Base-by-base conservation (phyloP, 2,797 vertebrate species). In the Lindbergichthys nudifrons region DNA sequence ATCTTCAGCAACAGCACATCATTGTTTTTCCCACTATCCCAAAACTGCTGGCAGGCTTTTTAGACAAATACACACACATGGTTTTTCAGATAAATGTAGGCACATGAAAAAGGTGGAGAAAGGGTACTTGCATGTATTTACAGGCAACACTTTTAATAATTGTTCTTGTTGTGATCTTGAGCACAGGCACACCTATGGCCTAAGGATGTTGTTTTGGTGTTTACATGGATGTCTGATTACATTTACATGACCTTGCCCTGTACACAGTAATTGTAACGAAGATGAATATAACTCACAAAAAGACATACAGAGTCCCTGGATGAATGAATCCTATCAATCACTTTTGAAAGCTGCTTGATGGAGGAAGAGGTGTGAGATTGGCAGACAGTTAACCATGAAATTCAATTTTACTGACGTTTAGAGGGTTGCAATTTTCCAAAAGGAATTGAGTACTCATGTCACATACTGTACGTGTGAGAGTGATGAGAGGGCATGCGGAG, bases 361-460 rank as follows among this genome's bases (percentile, higher is more conserved):
- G 78, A 83, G 82, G 69, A 85, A 87, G 70, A 81, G 65, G 67
- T 85, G 74, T 81, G 84, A 87, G 89, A 91, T 82, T 92, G 91
- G 86, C 89, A 90, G 88, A 92, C 88, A 82, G 89, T 87, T 92
- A 92, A 88, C 84, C 91, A 90, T 92, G 91, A 93, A 92, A 93
- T 93, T 88, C 87, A 71, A 88, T 92, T 92, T 89, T 64, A 73
- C 73, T 80, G 80, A 82, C 43, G 26, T 89, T 87, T 70, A 78
- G 73, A 72, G 66, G 64, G 79, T 73, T 84, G 73, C 85, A 90
- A 83, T 91, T 89, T 90, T 88, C 84, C 82, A 85, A 56, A 82
- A 70, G 76, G 84, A 9, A 85, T 70, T 88, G 88, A 83, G 66
- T 61, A 46, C 64, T 74, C 67, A 75, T 66, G 72, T 73, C 82